Percentiles rank a stretch among this genome's conserved stretches.
These are phyloP conservation scores for Mungos mungo DNA, from an alignment of 2,113 vertebrate species.

Conservation along the genomic window DNA sequence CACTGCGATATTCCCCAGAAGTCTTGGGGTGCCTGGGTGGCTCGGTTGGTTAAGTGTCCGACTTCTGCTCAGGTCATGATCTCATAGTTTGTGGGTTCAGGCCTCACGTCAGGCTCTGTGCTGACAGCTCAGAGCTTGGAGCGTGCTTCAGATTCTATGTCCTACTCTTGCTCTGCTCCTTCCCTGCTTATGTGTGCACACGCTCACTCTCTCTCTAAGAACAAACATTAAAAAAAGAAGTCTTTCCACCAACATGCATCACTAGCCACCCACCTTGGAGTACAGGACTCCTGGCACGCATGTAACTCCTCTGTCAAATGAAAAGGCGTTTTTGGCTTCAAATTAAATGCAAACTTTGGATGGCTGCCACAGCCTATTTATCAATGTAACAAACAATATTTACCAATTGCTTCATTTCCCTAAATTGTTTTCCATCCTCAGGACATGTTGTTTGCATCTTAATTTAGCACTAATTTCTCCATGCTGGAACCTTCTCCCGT, in stretches of 20 bases:
- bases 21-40: not conserved
- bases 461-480: conserved; percentile 69
- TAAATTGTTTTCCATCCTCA: conserved; percentile 65
- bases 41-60: too few relatives aligned
- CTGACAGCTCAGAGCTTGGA: too few relatives aligned
- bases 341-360: conserved; percentile 68
- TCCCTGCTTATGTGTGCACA: too few relatives aligned
- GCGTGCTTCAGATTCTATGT: too few relatives aligned
- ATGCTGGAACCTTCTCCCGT: conserved; percentile 51
- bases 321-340: conserved; percentile 21
- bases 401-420: conserved; percentile 70
- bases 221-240: not conserved
- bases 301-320: conserved; percentile 57
- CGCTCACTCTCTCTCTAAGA: too few relatives aligned
- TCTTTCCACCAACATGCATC: not conserved
- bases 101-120: too few relatives aligned
- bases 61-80: too few relatives aligned
- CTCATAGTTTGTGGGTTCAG: too few relatives aligned
- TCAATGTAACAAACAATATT: conserved; percentile 68
- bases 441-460: conserved; percentile 62
- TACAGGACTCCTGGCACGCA: not conserved
- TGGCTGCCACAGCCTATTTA: conserved; percentile 60
- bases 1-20: not conserved
- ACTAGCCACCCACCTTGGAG: not conserved
- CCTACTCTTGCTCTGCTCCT: too few relatives aligned